Conservation (phyloP, 2,888 invertebrate genomes). For the Hymenopus coronatus region DNA sequence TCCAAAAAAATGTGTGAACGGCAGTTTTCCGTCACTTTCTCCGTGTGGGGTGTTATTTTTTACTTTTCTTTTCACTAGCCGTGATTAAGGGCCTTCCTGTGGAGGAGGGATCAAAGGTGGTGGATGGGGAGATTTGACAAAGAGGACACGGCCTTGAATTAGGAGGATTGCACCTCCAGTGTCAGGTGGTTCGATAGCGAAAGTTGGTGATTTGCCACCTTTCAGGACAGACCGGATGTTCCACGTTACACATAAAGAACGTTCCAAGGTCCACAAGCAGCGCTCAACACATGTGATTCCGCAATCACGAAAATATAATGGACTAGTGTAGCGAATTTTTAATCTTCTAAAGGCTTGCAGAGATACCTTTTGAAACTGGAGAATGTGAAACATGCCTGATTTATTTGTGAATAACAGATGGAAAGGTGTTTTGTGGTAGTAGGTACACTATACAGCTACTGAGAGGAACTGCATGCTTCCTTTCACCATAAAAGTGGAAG, state of each 20-base stretch:
- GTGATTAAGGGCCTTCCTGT: neutral
- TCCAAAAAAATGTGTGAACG: neutral
- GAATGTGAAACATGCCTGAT: too few relatives aligned
- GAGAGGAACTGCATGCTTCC: too few relatives aligned
- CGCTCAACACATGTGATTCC: neutral
- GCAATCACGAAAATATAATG: neutral
- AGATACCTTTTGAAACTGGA: too few relatives aligned
- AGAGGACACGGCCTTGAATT: neutral
- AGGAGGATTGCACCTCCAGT: neutral
- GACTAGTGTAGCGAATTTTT: neutral
- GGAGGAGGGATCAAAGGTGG: neutral
- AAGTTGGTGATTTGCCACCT: neutral
- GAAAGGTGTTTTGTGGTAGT: too few relatives aligned
- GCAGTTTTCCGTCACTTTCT: constrained; percentile 10
- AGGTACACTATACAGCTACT: too few relatives aligned
- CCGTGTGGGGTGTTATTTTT: neutral
- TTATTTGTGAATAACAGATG: too few relatives aligned
- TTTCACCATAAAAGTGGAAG: too few relatives aligned
- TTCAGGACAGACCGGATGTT: neutral
- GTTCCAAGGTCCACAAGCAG: neutral
- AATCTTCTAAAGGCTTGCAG: neutral
- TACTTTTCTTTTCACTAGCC: neutral
- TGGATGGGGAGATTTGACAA: neutral
- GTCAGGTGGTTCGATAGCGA: neutral
- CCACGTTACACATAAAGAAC: neutral